Evolutionary conservation across 1,140 invertebrate species (phyloP).

Genomic region (Globodera rostochiensis): DNA sequence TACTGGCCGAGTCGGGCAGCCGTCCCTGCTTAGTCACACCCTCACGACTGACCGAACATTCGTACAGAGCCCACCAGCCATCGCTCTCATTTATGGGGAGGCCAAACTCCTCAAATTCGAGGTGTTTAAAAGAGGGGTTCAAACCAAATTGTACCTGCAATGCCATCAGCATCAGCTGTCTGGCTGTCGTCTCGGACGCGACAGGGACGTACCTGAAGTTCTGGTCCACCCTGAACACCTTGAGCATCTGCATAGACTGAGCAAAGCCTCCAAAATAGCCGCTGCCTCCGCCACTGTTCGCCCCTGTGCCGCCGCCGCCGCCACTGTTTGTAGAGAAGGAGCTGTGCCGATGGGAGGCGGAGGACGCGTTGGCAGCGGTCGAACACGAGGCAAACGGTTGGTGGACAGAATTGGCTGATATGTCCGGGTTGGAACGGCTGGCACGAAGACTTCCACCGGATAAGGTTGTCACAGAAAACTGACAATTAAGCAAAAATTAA

Average conservation of each 20-base stretch:
- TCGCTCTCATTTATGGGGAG: constrained; percentile 26
- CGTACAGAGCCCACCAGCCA: constrained; percentile 80
- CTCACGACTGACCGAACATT: constrained; percentile 73
- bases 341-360: constrained; percentile 75
- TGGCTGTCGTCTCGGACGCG: constrained; percentile 94
- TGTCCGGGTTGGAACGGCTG: constrained; percentile 65
- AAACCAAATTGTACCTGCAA: constrained; percentile 75
- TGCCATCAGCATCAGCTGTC: constrained; percentile 95
- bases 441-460: constrained; percentile 46
- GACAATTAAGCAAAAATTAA: not conserved
- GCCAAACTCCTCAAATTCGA: constrained; percentile 49
- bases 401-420: constrained; percentile 52
- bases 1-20: constrained; percentile 88
- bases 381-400: constrained; percentile 22
- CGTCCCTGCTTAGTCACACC: constrained; percentile 89
- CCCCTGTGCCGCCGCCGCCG: not conserved
- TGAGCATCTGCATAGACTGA: constrained; percentile 86
- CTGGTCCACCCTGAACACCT: constrained; percentile 88
- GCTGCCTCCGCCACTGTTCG: constrained; percentile 2
- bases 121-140: no score
- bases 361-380: constrained; percentile 71
- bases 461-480: not conserved
- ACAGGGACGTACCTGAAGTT: constrained; percentile 94
- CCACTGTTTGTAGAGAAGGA: constrained; percentile 23
- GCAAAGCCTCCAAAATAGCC: not conserved